These are phyloP conservation scores for Beaufortia kweichowensis DNA, from an alignment of 2,113 vertebrate genomes.

Conservation along the genomic window DNA sequence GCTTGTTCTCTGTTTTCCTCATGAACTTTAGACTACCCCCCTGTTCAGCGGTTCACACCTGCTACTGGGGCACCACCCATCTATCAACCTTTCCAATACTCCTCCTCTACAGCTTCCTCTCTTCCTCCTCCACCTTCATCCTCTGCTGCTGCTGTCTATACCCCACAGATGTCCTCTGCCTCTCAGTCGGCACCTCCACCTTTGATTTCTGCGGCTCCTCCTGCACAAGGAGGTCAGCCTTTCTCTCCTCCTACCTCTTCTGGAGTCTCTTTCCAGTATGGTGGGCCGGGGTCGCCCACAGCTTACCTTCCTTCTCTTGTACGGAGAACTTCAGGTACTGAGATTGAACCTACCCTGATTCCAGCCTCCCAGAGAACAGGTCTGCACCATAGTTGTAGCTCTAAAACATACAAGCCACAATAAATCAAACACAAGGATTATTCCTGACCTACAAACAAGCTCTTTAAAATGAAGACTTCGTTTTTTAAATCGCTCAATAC, in stretches of 20 bases:
- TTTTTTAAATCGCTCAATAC: too few relatives aligned
- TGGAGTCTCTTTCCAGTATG: conserved; percentile 88
- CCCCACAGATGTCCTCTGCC: conserved; percentile 71
- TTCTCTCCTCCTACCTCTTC: conserved; percentile 68
- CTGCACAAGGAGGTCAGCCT: conserved; percentile 58
- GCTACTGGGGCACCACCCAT: conserved; percentile 80
- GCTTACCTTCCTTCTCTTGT: conserved; percentile 77
- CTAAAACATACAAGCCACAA: not conserved
- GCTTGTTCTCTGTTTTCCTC: conserved; percentile 52
- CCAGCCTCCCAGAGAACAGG: conserved; percentile 88
- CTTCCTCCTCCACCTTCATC: conserved; percentile 72
- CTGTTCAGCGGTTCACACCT: conserved; percentile 82
- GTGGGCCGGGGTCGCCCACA: conserved; percentile 87
- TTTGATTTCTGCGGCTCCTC: conserved; percentile 62
- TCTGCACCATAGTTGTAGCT: conserved; percentile 78
- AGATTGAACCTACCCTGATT: conserved; percentile 77
- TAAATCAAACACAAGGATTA: not conserved
- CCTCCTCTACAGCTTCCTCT: conserved; percentile 64
- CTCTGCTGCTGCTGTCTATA: conserved; percentile 65
- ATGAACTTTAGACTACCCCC: conserved; percentile 81
- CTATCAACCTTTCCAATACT: conserved; percentile 85
- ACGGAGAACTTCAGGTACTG: conserved; percentile 91
- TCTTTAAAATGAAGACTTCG: not conserved
- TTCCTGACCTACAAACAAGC: not conserved
- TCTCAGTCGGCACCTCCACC: conserved; percentile 55